Evolutionary conservation across 2,797 vertebrate species (phyloP).

Genomic region (Protonibea diacanthus): DNA sequence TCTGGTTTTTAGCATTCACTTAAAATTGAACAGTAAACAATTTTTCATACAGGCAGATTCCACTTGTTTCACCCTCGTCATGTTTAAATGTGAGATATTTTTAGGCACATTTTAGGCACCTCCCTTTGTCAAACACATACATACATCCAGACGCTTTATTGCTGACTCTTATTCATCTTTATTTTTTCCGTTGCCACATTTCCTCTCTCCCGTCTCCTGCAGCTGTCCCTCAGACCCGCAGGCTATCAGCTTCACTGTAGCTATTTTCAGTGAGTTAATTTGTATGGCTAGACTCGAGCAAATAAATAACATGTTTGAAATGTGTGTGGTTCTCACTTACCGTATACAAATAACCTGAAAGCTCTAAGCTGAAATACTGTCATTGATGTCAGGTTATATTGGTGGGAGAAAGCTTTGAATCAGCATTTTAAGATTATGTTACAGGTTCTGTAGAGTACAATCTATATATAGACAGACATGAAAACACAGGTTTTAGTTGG

Average conservation of each 20-base stretch:
- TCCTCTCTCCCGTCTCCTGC: slow-evolving; percentile 4
- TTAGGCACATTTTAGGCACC: background rate
- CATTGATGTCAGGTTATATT: background rate
- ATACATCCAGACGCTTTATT: background rate
- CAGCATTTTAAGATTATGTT: background rate
- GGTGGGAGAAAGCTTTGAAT: background rate
- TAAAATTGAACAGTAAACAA: background rate
- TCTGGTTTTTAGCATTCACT: background rate
- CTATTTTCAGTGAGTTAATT: background rate
- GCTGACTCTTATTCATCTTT: background rate
- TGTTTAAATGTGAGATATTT: background rate
- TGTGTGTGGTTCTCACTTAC: background rate
- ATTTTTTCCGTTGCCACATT: fast-evolving
- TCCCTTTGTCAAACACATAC: background rate
- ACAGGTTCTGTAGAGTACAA: background rate
- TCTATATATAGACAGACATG: background rate
- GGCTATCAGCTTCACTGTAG: background rate
- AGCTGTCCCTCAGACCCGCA: background rate
- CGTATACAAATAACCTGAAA: too few species aligned
- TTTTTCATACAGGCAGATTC: background rate
- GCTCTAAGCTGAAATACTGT: background rate
- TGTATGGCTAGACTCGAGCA: background rate
- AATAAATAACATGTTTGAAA: slow-evolving; percentile 8
- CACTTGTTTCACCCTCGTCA: background rate
- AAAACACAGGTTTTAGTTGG: background rate